Conservation (phyloP, 2,888 invertebrate genomes). For the Sarcophaga subvicina region DNA sequence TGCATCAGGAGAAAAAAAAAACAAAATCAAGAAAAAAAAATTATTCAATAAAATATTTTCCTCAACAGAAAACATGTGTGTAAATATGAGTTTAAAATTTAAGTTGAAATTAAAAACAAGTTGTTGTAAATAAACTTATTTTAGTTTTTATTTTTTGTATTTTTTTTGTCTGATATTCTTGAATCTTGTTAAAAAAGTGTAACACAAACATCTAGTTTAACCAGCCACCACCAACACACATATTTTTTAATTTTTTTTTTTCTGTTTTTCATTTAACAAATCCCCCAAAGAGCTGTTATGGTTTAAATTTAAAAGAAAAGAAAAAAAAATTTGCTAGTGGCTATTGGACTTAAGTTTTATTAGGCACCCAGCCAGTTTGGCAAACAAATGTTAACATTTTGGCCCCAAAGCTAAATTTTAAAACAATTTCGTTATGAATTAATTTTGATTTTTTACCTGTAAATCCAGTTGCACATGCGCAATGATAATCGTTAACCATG, state of each 20-base stretch:
- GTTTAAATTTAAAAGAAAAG: neutral
- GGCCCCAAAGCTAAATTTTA: too few species aligned
- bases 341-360: neutral
- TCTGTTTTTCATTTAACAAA: neutral
- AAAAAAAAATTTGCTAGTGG: neutral
- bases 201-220: slow-evolving; percentile 29
- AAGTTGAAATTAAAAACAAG: slow-evolving; percentile 56
- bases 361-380: slow-evolving; percentile 30
- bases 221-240: slow-evolving; percentile 36
- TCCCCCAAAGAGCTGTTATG: slow-evolving; percentile 39
- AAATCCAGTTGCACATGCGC: slow-evolving; percentile 93
- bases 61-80: slow-evolving; percentile 16
- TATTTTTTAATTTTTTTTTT: neutral
- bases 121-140: slow-evolving; percentile 4
- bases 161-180: slow-evolving; percentile 25
- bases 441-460: slow-evolving; percentile 83
- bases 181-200: slow-evolving; percentile 48
- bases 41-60: slow-evolving; percentile 36
- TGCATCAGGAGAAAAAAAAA: slow-evolving; percentile 51
- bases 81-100: slow-evolving; percentile 18
- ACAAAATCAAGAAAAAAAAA: slow-evolving; percentile 52
- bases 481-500: slow-evolving; percentile 94
- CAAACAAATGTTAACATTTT: slow-evolving; percentile 51
- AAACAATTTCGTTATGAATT: slow-evolving; percentile 51
- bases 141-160: neutral